Evolutionary conservation across 2,888 invertebrate species (phyloP).

Genomic region (Conchocele bisecta): DNA sequence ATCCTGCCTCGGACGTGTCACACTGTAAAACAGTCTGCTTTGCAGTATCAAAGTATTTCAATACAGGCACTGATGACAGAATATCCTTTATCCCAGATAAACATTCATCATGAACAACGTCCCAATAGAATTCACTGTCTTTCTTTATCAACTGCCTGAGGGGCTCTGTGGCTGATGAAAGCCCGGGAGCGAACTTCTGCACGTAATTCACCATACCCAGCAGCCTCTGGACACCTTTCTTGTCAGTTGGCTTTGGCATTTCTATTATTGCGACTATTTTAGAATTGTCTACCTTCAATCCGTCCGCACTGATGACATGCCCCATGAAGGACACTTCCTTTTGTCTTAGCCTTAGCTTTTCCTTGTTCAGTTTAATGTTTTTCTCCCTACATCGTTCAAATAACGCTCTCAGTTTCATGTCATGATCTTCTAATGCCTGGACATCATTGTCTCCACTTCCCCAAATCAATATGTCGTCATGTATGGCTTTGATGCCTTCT

Average conservation of each 20-base stretch:
- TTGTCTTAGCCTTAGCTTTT: slow-evolving; percentile 40
- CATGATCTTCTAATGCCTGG: slow-evolving; percentile 41
- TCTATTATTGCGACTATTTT: slow-evolving; percentile 48
- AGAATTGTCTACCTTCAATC: slow-evolving; percentile 45
- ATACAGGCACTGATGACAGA: slow-evolving; percentile 18
- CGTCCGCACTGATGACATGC: slow-evolving; percentile 43
- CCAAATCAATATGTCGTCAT: slow-evolving; percentile 55
- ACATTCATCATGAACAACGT: slow-evolving; percentile 3
- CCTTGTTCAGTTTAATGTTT: slow-evolving; percentile 51
- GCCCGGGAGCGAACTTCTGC: slow-evolving; percentile 21
- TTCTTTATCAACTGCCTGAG: slow-evolving; percentile 22
- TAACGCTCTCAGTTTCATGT: slow-evolving; percentile 32
- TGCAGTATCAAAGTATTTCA: slow-evolving; percentile 27
- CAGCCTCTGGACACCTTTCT: slow-evolving; percentile 20
- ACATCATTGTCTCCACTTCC: slow-evolving; percentile 29
- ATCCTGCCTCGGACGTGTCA: slow-evolving; percentile 41
- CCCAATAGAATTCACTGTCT: slow-evolving; percentile 28
- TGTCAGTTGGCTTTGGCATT: slow-evolving; percentile 41
- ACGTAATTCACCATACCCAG: slow-evolving; percentile 36
- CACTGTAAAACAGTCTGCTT: neutral
- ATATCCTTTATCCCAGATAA: slow-evolving; percentile 20
- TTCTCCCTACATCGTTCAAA: slow-evolving; percentile 30
- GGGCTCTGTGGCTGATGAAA: slow-evolving; percentile 26
- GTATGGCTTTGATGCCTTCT: slow-evolving; percentile 37
- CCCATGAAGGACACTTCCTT: slow-evolving; percentile 50